A percentile compares a stretch with the other conserved stretches of the same genome.
These are phyloP conservation scores for Bombus terrestris DNA, from an alignment of 1,140 invertebrate genomes.

Conservation along the genomic window DNA sequence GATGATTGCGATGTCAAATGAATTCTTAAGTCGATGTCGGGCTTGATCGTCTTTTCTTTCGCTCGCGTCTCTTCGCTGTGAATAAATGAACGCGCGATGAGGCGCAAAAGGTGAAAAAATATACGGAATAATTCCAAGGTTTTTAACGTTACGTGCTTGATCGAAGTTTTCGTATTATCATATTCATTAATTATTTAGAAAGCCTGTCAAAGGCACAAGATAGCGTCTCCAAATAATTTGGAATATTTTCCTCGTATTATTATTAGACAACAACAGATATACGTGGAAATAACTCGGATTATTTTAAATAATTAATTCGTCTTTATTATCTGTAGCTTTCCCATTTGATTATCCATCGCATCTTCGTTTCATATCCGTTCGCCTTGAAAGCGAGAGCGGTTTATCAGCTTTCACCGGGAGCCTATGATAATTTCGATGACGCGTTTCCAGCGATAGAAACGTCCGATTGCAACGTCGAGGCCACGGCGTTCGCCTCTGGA, in stretches of 20 bases:
- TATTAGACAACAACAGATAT: too few relatives aligned
- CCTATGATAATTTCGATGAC: constrained; percentile 55
- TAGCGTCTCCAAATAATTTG: too few relatives aligned
- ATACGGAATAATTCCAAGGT: too few relatives aligned
- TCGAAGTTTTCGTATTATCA: too few relatives aligned
- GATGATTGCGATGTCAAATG: constrained; percentile 24
- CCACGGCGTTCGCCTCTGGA: not conserved
- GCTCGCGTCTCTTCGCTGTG: too few relatives aligned
- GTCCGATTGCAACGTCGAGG: not conserved
- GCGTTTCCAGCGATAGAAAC: constrained; percentile 17
- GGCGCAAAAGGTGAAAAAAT: not conserved
- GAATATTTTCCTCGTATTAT: too few relatives aligned
- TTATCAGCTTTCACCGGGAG: not conserved
- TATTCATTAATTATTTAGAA: too few relatives aligned
- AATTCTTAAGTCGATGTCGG: constrained; percentile 6
- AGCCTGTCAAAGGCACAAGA: too few relatives aligned
- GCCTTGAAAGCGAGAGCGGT: constrained; percentile 52
- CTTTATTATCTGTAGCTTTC: not conserved
- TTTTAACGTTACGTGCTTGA: too few relatives aligned
- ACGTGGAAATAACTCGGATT: too few relatives aligned
- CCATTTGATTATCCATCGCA: not conserved
- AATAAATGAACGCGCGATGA: too few relatives aligned
- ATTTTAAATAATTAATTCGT: too few relatives aligned
- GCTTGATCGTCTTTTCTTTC: not conserved
- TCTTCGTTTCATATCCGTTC: not conserved